Percentiles rank a stretch among this genome's conserved stretches.
phyloP scores from a whole-genome alignment of 2,888 invertebrate species.

The Oscheius onirici region DNA sequence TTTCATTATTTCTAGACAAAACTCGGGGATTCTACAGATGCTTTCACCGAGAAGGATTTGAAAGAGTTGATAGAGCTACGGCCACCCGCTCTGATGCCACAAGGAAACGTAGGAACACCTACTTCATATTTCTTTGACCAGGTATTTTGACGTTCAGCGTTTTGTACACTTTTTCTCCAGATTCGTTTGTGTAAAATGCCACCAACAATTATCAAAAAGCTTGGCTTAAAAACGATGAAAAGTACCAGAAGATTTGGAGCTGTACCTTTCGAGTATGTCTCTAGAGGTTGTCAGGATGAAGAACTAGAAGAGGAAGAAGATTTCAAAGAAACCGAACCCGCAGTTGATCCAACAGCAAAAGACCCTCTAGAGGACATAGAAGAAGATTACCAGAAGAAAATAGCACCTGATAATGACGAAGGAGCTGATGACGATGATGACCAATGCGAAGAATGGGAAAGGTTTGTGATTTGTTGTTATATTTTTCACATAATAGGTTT shows the following conservation, averaged over 20 bases:
- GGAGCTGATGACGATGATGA: slow-evolving; percentile 54
- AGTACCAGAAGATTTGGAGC: slow-evolving; percentile 47
- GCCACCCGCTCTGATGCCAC: slow-evolving; percentile 73
- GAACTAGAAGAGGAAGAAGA: slow-evolving; percentile 21
- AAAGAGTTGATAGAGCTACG: slow-evolving; percentile 68
- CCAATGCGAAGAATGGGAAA: slow-evolving; percentile 60
- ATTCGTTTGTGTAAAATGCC: slow-evolving; percentile 74
- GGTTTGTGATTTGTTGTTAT: slow-evolving; percentile 30
- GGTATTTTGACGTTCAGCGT: slow-evolving; percentile 32
- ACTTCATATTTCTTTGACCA: slow-evolving; percentile 73
- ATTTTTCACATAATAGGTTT: slow-evolving; percentile 48
- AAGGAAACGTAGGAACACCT: slow-evolving; percentile 77
- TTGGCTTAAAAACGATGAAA: slow-evolving; percentile 45
- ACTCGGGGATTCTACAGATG: neutral
- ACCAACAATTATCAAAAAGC: slow-evolving; percentile 66
- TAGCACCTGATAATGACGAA: slow-evolving; percentile 44
- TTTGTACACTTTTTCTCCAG: slow-evolving; percentile 17
- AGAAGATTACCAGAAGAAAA: slow-evolving; percentile 29
- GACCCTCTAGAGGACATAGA: slow-evolving; percentile 44
- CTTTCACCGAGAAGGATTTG: slow-evolving; percentile 37
- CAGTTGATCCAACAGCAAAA: neutral
- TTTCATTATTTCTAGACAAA: neutral
- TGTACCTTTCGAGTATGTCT: slow-evolving; percentile 47
- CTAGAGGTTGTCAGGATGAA: neutral
- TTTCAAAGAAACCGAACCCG: slow-evolving; percentile 1